phyloP scores from a whole-genome alignment of 2,797 vertebrate species.

The Onychomys leucogaster region DNA sequence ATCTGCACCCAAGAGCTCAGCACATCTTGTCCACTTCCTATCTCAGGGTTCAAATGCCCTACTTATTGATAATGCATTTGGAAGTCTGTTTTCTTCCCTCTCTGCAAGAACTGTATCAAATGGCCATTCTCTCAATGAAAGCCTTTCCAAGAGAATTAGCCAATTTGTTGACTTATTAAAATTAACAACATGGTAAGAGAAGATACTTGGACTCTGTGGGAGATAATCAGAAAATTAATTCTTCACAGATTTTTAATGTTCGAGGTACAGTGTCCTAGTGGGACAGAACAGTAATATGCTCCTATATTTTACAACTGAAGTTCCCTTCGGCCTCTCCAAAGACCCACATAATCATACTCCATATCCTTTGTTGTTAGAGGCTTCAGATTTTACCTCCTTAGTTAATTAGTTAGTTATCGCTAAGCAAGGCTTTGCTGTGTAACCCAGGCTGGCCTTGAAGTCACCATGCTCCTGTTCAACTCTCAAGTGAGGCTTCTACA shows the following conservation, averaged over 20 bases:
- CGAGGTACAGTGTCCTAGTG: slow-evolving; percentile 10
- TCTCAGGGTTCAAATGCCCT: slow-evolving; percentile 37
- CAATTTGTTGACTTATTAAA: slow-evolving; percentile 66
- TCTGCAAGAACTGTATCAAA: slow-evolving; percentile 58
- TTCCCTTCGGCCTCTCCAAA: neutral
- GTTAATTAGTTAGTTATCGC: neutral
- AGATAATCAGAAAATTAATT: slow-evolving; percentile 65
- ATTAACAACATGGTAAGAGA: slow-evolving; percentile 59
- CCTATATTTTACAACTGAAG: neutral
- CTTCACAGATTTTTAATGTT: slow-evolving; percentile 53
- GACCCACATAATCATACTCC: neutral
- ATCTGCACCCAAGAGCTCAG: slow-evolving; percentile 52
- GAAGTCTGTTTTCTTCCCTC: slow-evolving; percentile 61
- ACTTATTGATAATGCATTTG: slow-evolving; percentile 59
- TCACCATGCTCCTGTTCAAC: neutral
- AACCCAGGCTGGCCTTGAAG: neutral
- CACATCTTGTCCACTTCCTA: slow-evolving; percentile 49
- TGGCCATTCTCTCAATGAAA: slow-evolving; percentile 65
- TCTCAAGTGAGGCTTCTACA: neutral
- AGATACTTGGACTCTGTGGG: slow-evolving; percentile 48
- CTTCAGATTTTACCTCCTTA: neutral
- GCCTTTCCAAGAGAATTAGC: slow-evolving; percentile 69
- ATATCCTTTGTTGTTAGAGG: neutral
- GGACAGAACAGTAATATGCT: neutral
- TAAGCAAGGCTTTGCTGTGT: neutral